These are phyloP conservation scores for Nasonia giraulti DNA, from an alignment of 1,140 invertebrate species.

Conservation along the genomic window DNA sequence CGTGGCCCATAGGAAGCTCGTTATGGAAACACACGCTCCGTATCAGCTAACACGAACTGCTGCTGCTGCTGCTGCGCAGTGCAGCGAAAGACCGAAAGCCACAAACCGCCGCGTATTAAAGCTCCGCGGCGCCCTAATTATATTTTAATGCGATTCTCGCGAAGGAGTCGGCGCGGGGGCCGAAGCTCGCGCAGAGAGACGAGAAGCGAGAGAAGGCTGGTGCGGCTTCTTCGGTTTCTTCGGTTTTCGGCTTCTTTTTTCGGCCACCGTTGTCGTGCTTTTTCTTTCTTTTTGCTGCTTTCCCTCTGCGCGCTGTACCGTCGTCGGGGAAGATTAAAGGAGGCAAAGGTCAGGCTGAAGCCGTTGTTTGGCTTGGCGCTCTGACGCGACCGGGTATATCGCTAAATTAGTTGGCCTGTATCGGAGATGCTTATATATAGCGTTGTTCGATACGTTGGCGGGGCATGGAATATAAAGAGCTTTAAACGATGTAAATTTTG, in stretches of 20 bases:
- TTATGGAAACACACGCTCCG: slow-evolving; percentile 11
- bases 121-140: slow-evolving; percentile 39
- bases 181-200: neutral
- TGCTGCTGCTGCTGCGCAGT: neutral
- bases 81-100: slow-evolving; percentile 10
- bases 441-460: too few species aligned
- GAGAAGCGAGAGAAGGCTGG: too few species aligned
- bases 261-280: neutral
- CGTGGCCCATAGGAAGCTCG: slow-evolving; percentile 37
- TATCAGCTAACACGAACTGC: slow-evolving; percentile 33
- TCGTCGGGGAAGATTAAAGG: slow-evolving; percentile 40
- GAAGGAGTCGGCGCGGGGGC: neutral
- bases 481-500: neutral
- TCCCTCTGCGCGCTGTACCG: neutral
- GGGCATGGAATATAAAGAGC: too few species aligned
- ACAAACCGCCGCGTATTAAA: slow-evolving; percentile 47
- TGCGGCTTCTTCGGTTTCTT: neutral
- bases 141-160: slow-evolving; percentile 47
- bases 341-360: neutral
- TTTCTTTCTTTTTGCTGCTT: slow-evolving; percentile 1
- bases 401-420: neutral
- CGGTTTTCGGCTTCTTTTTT: slow-evolving; percentile 1
- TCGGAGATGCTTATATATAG: neutral
- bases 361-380: neutral
- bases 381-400: neutral